Evolutionary conservation across 2,113 vertebrate species (phyloP).

Genomic region (Neolamprologus caudopunctatus): DNA sequence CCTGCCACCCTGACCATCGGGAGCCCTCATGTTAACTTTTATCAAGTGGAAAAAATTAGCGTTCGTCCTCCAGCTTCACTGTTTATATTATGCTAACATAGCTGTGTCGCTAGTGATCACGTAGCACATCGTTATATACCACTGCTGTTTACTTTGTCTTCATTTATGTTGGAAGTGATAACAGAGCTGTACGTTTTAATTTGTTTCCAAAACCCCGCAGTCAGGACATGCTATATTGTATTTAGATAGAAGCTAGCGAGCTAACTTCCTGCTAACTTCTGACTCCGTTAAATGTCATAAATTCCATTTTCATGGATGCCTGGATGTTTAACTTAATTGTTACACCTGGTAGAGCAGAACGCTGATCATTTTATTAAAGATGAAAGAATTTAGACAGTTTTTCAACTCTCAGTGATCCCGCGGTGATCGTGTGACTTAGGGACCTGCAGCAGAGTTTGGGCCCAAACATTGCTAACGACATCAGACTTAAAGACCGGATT

Average conservation of each 20-base stretch:
- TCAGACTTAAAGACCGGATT: background rate
- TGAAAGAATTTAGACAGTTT: background rate
- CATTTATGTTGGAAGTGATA: background rate
- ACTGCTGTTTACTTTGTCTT: background rate
- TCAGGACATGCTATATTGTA: too few species aligned
- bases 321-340: too few species aligned
- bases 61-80: background rate
- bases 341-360: background rate
- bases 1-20: background rate
- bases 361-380: background rate
- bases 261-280: too few species aligned
- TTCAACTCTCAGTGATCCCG: background rate
- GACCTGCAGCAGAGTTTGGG: background rate
- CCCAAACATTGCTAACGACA: background rate
- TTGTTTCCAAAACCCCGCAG: rapidly evolving
- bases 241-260: too few species aligned
- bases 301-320: too few species aligned
- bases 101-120: background rate
- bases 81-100: background rate
- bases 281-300: rapidly evolving
- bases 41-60: background rate
- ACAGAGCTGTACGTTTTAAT: rapidly evolving
- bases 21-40: background rate
- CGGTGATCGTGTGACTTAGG: background rate
- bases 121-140: background rate